Base-by-base conservation (phyloP, 2,113 vertebrate genomes). In the Colistium nudipinnis region DNA sequence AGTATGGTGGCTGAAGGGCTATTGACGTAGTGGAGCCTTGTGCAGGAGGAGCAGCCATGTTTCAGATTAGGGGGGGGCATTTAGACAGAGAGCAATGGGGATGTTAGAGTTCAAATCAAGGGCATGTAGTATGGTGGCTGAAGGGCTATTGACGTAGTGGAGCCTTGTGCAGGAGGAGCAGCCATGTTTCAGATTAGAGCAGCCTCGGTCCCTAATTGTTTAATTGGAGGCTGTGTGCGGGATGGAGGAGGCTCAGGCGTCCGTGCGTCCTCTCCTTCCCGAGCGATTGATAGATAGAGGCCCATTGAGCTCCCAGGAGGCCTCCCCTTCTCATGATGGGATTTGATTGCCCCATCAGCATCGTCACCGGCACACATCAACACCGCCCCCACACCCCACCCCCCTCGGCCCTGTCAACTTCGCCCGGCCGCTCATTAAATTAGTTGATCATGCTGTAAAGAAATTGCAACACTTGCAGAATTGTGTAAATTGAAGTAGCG, bases 81-180 rank as follows among this genome's bases (percentile, higher is more conserved):
- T 33, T 59, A 68, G 76, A 49, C 56, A 44, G 48, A 78, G 80
- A 52, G 57, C 54, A 62, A 70, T 24, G 30, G 35, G 64, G 67
- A 66, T 67, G 61, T 69, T 75, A 68, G 73, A 83, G 85, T 90
- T 88, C 86, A 89, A 71, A 39, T 88, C 71, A 86, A 90, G 91
- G 89, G 81, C 88, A 31, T 35, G 55, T 27, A 41, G 60, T 9
- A 63, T 28, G 33, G 1, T 6, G 54, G 45, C 80, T 60, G 33
- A 70, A 76, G 81, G 59, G 62, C 64, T 48, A 83, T 44, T 76
- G 66, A 71, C 70, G 64, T 47, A 66, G 54, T 24, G 25, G 64
- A 83, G 49, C 70, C 65, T 60, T 43, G 62, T 68, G 38, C 56
- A 45, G 56, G 65, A 73, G 62, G 54, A 52, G 33, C 56, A 39